Percentiles rank a stretch among this genome's conserved stretches.
Conservation (phyloP, 2,113 vertebrate genomes). For the Acrocephalus kingi region DNA sequence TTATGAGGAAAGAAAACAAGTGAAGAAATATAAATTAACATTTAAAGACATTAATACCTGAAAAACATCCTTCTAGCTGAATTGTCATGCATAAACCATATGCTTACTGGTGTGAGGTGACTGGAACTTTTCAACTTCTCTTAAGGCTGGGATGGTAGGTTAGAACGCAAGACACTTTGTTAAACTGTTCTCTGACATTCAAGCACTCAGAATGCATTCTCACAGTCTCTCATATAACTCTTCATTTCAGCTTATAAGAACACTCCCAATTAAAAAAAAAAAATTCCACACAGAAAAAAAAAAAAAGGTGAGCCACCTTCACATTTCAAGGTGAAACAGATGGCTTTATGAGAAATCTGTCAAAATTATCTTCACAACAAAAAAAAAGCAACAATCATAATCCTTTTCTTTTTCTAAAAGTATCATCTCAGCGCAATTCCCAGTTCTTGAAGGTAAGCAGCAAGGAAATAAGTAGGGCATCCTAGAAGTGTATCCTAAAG, state of each 20-base stretch:
- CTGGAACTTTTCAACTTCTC: neutral
- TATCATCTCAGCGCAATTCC: neutral
- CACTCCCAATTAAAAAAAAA: neutral
- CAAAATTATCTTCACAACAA: neutral
- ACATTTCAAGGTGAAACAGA: conserved; percentile 4
- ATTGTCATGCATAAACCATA: neutral
- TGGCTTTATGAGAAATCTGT: neutral
- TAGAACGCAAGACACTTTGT: neutral
- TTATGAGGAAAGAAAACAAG: neutral
- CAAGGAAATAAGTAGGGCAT: conserved; percentile 41
- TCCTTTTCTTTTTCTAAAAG: neutral
- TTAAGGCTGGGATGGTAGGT: neutral
- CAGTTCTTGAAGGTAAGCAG: conserved; percentile 6
- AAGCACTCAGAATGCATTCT: neutral
- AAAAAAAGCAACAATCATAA: neutral
- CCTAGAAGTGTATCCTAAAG: conserved; percentile 2
- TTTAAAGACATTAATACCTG: neutral
- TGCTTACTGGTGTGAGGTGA: neutral
- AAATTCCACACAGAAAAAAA: neutral
- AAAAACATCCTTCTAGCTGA: neutral
- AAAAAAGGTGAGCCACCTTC: neutral
- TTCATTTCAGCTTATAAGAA: neutral
- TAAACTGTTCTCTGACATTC: neutral
- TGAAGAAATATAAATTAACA: neutral
- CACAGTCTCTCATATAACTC: neutral